These are phyloP conservation scores for Callopanchax toddi DNA, from an alignment of 2,113 vertebrate species.

Conservation along the genomic window DNA sequence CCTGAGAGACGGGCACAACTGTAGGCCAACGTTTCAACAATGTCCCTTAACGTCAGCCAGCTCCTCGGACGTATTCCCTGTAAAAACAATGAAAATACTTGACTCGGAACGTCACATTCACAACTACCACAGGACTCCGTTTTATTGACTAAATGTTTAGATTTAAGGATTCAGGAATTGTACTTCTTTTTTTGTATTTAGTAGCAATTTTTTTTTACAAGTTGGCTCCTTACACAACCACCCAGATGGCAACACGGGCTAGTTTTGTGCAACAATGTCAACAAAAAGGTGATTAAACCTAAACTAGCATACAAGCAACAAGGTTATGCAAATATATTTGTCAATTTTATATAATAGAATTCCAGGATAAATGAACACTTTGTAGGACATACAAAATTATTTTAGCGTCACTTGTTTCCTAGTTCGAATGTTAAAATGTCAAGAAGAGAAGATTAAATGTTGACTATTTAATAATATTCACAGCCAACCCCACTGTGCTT, in stretches of 20 bases:
- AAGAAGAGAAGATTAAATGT: too few species aligned
- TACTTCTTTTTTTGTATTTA: neutral
- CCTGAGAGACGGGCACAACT: slow-evolving; percentile 38
- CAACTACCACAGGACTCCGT: neutral
- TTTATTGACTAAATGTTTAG: neutral
- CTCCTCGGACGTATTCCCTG: neutral
- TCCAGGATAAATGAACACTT: too few species aligned
- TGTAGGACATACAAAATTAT: too few species aligned
- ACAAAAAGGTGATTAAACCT: too few species aligned
- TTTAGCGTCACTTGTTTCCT: too few species aligned
- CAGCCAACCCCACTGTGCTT: too few species aligned
- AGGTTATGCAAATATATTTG: too few species aligned
- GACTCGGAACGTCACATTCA: neutral
- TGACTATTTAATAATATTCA: too few species aligned
- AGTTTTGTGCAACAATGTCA: neutral
- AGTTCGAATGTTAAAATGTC: too few species aligned
- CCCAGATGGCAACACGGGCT: neutral
- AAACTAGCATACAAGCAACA: too few species aligned
- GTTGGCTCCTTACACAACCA: neutral
- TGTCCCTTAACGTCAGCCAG: neutral
- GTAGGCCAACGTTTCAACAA: neutral
- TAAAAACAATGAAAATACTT: neutral
- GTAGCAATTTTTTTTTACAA: neutral
- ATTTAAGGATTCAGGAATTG: neutral
- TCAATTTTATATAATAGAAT: too few species aligned